Conservation (phyloP, 2,888 invertebrate species). For the Phanerotoma sp. region DNA sequence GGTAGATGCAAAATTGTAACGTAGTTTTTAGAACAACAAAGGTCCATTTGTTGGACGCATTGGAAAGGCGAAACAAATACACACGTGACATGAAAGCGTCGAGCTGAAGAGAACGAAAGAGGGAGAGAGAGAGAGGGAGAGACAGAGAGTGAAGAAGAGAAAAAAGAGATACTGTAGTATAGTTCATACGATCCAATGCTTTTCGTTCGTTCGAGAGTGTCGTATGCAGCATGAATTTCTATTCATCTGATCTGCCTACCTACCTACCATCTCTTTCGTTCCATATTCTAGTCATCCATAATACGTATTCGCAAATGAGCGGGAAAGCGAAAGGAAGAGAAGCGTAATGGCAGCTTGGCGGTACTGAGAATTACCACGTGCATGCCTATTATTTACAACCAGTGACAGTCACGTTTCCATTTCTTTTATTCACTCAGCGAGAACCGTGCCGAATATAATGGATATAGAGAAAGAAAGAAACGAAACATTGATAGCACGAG, state of each 20-base stretch:
- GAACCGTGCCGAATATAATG: background rate
- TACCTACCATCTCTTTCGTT: constrained; percentile 14
- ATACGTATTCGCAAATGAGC: constrained; percentile 17
- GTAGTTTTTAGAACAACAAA: constrained; percentile 26
- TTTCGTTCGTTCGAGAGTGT: constrained; percentile 7
- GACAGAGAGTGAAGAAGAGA: too few relatives aligned
- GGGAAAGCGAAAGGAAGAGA: constrained; percentile 23
- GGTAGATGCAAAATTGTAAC: constrained; percentile 11
- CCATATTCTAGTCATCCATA: constrained; percentile 17
- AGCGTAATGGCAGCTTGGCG: constrained; percentile 21
- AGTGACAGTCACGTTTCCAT: background rate
- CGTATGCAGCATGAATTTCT: constrained; percentile 21
- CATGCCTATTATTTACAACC: constrained; percentile 22
- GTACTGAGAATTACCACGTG: constrained; percentile 19
- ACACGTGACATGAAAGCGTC: background rate
- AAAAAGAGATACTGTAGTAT: too few relatives aligned
- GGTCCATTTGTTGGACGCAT: constrained; percentile 21
- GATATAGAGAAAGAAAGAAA: background rate
- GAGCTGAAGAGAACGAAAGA: background rate
- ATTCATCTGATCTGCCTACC: constrained; percentile 22
- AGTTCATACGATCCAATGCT: too few relatives aligned
- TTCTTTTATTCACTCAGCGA: background rate
- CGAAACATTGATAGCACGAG: background rate
- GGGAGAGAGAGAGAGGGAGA: background rate
- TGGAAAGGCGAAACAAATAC: constrained; percentile 28